These are phyloP conservation scores for Solen grandis DNA, from an alignment of 1,140 invertebrate genomes.

Conservation along the genomic window DNA sequence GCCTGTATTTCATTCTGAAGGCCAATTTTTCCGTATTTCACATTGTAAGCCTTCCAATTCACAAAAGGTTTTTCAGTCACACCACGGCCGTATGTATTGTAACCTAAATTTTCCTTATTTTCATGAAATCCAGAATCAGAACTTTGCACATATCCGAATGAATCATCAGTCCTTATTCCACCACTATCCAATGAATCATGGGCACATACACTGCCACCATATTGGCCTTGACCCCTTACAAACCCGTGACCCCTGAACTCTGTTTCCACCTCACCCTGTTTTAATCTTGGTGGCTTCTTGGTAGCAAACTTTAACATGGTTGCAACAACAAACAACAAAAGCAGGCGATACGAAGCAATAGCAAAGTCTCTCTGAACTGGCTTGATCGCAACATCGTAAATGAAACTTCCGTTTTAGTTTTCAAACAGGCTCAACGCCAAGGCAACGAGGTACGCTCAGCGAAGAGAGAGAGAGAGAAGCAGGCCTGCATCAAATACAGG, in stretches of 20 bases:
- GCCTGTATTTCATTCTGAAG: conserved; percentile 14
- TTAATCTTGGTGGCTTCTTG: conserved; percentile 50
- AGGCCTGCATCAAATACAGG: too few species aligned
- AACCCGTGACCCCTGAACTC: neutral
- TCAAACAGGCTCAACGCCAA: conserved; percentile 50
- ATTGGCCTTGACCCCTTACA: neutral
- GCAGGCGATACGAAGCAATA: neutral
- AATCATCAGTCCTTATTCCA: neutral
- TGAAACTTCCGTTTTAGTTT: conserved; percentile 56
- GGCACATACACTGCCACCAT: neutral
- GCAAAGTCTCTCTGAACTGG: conserved; percentile 7
- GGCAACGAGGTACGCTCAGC: neutral
- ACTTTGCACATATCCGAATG: conserved; percentile 28
- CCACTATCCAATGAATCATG: neutral
- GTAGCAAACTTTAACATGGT: conserved; percentile 54
- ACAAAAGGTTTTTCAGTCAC: neutral
- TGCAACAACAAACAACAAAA: neutral
- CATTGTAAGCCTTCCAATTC: conserved; percentile 47
- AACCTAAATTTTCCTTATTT: conserved; percentile 2
- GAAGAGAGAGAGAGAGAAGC: conserved; percentile 4
- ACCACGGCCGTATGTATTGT: neutral
- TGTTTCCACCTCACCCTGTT: conserved; percentile 7
- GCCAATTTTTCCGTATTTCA: conserved; percentile 43
- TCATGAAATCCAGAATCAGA: neutral
- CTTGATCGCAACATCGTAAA: conserved; percentile 24